Base-by-base conservation (phyloP, 2,888 invertebrate genomes). In the Tinea semifulvella region DNA sequence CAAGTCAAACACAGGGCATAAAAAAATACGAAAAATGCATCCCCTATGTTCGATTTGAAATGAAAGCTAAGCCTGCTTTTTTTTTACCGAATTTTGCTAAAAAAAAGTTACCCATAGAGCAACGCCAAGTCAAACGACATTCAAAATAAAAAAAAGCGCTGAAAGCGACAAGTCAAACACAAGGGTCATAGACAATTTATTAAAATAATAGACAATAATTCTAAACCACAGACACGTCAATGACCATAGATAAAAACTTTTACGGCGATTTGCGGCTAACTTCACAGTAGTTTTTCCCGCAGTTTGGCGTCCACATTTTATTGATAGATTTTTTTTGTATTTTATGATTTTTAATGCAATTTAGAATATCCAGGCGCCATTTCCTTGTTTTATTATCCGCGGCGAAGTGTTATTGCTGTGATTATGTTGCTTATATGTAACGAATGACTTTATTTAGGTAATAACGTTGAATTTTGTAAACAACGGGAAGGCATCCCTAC, bases 271-370 rank as follows among this genome's bases (percentile, higher is more conserved):
- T 54, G 60, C 52, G 52, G 63, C 76, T 62, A 75, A 65, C 76
- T 80, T 80, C 77, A 60, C 61, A 64, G 65, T 75, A 79, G 77
- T 80, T 79, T 77, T 79, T 79, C 76, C 76, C 75, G 73, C 74
- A 79, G 42, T 76, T 80, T 80, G 76, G 80, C 80, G 80, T 80
- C 80, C 61, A 71, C 74, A 61, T 58, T 68, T 17, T 61, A 64
- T 67, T 72, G 65, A 66, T 65, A 66, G 67, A n/a, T 4, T 6
- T 8, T 28, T 28, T 36, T 11, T 22, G 16, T 38, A 17, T 38
- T n/a, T 17, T 60, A 63, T 55, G 58, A 53, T 68, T 75, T 75
- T 70, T 67, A 71, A 68, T 75, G 73, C 70, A 72, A n/a, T 67
- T 71, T 74, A 73, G 66, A 68, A 62, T 60, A 65, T 57, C 64